Base-by-base conservation (phyloP, 1,140 invertebrate genomes). In the Trinorchestia longiramus region DNA sequence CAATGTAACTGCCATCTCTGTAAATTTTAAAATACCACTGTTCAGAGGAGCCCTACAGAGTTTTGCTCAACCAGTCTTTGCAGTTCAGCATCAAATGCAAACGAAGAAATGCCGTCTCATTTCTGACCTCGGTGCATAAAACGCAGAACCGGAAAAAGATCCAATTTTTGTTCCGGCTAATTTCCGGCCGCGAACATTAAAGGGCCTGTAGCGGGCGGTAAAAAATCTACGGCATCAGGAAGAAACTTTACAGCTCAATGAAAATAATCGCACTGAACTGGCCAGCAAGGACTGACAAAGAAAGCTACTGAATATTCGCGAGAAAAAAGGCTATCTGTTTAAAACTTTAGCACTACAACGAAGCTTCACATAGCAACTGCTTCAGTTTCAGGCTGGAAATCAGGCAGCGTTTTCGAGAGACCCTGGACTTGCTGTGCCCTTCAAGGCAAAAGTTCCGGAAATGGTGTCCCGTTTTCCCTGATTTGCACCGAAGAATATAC, bases 141-240 rank as follows among this genome's bases (percentile, higher is more conserved):
- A 94, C 41, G 43, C 8, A 28, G 43, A 40, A 43, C 92, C 92
- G 92, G 92, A 94, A 44, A 44, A 45, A 44, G 92, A 47, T 45
- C 28, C 92, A 94, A 94, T 94, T 94, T 94, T 94, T 94, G 44
- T 94, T 94, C 92, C 92, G 92, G 92, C 44, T 94, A 94, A 94
- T 94, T 94, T 94, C 92, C 92, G 92, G 92, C 44, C 43, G 43
- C 11, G 44, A 47, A 47, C 44, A 94, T 94, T 94, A 94, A 94
- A 47, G 43, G 11, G 43, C 41, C 92, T 47, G 92, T 6, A 44
- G 92, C 92, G 92, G 1, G 44, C 15, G 92, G 44, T 45, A 45
- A 45, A 45, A 94, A 94, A 94, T 15, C 43, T 15, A 43, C 43
- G 40, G 43, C 92, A 94, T 42, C 43, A 44, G 43, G 43, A 94